These are phyloP conservation scores for Indri indri DNA, from an alignment of 2,113 vertebrate species.

Conservation along the genomic window DNA sequence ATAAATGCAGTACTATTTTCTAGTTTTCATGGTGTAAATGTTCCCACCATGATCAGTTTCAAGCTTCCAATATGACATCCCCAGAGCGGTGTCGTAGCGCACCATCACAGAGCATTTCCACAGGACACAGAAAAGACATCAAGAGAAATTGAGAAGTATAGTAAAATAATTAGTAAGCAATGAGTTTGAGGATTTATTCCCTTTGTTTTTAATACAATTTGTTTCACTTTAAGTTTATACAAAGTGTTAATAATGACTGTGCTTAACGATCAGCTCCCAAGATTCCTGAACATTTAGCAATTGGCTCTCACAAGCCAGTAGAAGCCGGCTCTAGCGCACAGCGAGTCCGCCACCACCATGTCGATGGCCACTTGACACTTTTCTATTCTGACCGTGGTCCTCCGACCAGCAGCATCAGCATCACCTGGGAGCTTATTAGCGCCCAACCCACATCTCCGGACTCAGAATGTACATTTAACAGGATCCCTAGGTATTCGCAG, in stretches of 20 bases:
- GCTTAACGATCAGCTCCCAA: neutral
- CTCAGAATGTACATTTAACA: neutral
- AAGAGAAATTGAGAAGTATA: neutral
- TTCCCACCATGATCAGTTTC: neutral
- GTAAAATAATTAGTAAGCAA: neutral
- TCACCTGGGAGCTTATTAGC: neutral
- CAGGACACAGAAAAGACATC: neutral
- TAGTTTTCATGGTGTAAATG: neutral
- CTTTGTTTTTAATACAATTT: neutral
- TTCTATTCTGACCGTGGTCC: neutral
- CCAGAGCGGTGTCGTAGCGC: neutral
- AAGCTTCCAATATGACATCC: neutral
- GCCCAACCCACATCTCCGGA: neutral
- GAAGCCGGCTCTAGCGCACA: neutral
- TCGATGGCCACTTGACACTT: neutral
- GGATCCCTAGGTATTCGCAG: neutral
- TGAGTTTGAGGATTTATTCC: neutral
- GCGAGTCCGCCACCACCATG: rapidly evolving
- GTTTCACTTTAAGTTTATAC: neutral
- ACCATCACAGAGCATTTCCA: neutral
- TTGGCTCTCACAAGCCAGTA: neutral
- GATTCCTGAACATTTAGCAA: neutral
- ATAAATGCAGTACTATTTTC: neutral
- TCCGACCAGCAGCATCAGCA: neutral
- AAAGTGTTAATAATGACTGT: neutral